A percentile compares a stretch with the other conserved stretches of the same genome.
phyloP scores from a whole-genome alignment of 2,113 vertebrate species.

The Hemibagrus wyckioides region DNA sequence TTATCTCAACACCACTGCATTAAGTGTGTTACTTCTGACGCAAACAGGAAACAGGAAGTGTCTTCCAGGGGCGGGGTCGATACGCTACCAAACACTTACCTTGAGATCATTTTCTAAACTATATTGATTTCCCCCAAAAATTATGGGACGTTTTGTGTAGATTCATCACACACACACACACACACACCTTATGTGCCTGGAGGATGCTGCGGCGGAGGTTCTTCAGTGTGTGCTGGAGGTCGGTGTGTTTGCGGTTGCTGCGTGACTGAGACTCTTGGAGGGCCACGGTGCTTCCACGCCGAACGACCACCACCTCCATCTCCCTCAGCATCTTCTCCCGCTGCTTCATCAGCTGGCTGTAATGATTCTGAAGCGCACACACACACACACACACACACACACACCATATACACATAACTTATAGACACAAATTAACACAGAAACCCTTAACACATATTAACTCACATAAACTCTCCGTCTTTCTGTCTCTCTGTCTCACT shows the following conservation, averaged over 20 bases:
- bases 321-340: conserved; percentile 81
- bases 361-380: conserved; percentile 71
- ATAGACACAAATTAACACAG: not conserved
- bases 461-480: no score
- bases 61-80: not conserved
- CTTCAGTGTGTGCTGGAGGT: conserved; percentile 65
- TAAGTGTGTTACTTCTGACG: not conserved
- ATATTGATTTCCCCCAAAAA: not conserved
- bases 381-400: conserved; percentile 47
- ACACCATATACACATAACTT: not conserved
- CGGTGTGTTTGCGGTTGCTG: conserved; percentile 53
- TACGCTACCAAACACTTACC: not conserved
- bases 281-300: conserved; percentile 70
- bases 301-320: conserved; percentile 78
- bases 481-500: no score
- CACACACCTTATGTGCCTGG: conserved; percentile 75
- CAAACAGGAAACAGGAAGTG: not conserved
- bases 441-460: not conserved
- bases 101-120: not conserved
- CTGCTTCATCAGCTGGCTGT: conserved; percentile 81
- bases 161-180: conserved; percentile 30
- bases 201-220: conserved; percentile 75
- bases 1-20: not conserved
- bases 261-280: conserved; percentile 68
- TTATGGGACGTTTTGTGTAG: not conserved